phyloP scores from a whole-genome alignment of 2,888 invertebrate genomes.

The Acrobasis consociella region DNA sequence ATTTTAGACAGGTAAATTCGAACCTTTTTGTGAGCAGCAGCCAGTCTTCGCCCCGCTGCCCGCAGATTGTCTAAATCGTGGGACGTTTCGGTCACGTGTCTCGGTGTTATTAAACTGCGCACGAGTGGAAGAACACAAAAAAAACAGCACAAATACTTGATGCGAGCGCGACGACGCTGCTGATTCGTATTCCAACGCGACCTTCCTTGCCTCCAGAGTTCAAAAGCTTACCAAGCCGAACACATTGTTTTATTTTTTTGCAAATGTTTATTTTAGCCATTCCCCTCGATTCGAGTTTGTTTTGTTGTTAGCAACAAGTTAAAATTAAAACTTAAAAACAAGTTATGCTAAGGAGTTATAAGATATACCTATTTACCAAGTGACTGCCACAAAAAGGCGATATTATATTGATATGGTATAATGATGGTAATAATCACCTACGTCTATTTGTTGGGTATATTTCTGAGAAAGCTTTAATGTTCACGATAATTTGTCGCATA shows the following conservation, averaged over 20 bases:
- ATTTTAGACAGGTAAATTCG: slow-evolving; percentile 34
- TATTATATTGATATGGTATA: not conserved
- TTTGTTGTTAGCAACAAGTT: slow-evolving; percentile 1
- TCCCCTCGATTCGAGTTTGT: not conserved
- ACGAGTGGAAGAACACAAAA: slow-evolving; percentile 39
- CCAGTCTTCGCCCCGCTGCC: not conserved
- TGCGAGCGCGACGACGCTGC: slow-evolving; percentile 38
- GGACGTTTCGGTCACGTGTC: slow-evolving; percentile 38
- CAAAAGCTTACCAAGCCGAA: slow-evolving; percentile 49
- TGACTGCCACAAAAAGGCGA: not conserved
- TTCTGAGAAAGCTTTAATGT: not conserved
- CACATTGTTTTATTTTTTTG: slow-evolving; percentile 41
- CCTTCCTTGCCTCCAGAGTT: slow-evolving; percentile 62
- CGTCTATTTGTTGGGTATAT: not conserved
- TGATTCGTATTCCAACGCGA: slow-evolving; percentile 64
- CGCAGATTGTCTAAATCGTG: not conserved
- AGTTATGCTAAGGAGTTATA: not conserved
- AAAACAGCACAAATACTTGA: slow-evolving; percentile 42
- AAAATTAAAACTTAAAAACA: not conserved
- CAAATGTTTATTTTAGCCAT: slow-evolving; percentile 11
- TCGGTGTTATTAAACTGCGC: slow-evolving; percentile 44
- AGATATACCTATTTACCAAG: not conserved
- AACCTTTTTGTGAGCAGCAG: slow-evolving; percentile 11
- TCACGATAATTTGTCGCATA: slow-evolving; percentile 16
- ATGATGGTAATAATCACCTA: not conserved